Base-by-base conservation (phyloP, 2,797 vertebrate genomes). In the Menidia menidia region DNA sequence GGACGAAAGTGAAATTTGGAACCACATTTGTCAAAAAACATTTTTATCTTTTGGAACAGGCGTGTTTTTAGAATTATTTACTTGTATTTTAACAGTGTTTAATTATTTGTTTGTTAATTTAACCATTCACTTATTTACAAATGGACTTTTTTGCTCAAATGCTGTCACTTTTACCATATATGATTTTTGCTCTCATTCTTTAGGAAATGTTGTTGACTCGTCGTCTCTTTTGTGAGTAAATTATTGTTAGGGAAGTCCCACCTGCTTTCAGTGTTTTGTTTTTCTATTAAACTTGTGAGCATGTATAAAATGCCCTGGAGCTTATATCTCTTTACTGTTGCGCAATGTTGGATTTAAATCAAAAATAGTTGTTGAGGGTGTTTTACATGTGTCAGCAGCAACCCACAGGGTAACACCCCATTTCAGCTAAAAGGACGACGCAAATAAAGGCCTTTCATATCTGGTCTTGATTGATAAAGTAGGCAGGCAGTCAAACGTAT, bases 401-500 rank as follows among this genome's bases (percentile, higher is more conserved):
- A 39, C 74, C 67, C 45, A 73, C 62, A 81, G 10, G 11, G 44
- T 68, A 82, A 73, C 64, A 76, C 51, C 47, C 60, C 60, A 56
- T 82, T 83, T 78, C 70, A 71, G 42, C 65, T 62, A 71, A 87
- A 87, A 73, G 71, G 68, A 32, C 4, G 25, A 75, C 74, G 67
- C 78, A 71, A 72, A 66, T 53, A 71, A 66, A 76, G 73, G 73
- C 75, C 77, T 88, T 80, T 88, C 81, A 85, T 86, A 84, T 91
- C 67, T 75, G 73, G 47, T 75, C 80, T 71, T 88, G 84, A 86
- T 88, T 81, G 79, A 88, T 88, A 74, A 61, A 47, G 50, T 77
- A 83, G 85, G 73, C 62, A 71, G 59, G 48, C 80, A 86, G 88
- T 89, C 80, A 85, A 75, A 89, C 83, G 73, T 61, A 72, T 87